Conservation (phyloP, 2,797 vertebrate genomes). For the Cephalopachus bancanus region DNA sequence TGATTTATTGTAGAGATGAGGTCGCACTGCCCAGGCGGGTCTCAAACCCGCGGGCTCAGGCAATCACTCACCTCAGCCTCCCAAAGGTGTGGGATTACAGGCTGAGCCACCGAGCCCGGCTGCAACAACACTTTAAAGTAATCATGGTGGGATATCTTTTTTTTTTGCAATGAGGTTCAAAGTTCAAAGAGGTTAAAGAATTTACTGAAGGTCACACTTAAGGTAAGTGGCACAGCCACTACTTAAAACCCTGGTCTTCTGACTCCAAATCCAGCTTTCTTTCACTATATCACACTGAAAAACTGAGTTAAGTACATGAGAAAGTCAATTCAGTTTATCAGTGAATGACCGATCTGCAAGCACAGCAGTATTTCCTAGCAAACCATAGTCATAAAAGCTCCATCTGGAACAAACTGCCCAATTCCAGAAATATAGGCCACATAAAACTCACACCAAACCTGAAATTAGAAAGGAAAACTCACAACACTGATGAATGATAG, state of each 20-base stretch:
- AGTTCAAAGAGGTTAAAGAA: background rate
- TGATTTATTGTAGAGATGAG: too few species aligned
- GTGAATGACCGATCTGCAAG: slow-evolving; percentile 66
- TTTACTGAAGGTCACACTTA: slow-evolving; percentile 38
- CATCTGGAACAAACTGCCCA: slow-evolving; percentile 65
- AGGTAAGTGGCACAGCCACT: background rate
- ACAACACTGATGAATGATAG: background rate
- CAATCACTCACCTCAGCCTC: too few species aligned
- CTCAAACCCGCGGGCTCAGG: too few species aligned
- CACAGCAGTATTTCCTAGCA: slow-evolving; percentile 46
- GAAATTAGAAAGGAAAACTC: slow-evolving; percentile 55
- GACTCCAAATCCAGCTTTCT: slow-evolving; percentile 14
- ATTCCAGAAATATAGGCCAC: slow-evolving; percentile 60
- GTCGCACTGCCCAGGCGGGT: too few species aligned
- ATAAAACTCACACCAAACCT: slow-evolving; percentile 70
- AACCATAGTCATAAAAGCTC: slow-evolving; percentile 65
- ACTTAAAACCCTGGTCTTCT: background rate
- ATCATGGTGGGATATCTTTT: background rate
- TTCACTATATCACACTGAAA: slow-evolving; percentile 22
- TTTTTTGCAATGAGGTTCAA: background rate
- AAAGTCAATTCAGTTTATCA: slow-evolving; percentile 72
- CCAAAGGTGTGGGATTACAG: too few species aligned
- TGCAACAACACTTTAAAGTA: background rate
- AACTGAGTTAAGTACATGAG: slow-evolving; percentile 42
- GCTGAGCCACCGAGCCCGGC: background rate